These are phyloP conservation scores for Mechanitis messenoides DNA, from an alignment of 2,888 invertebrate species.

Conservation along the genomic window DNA sequence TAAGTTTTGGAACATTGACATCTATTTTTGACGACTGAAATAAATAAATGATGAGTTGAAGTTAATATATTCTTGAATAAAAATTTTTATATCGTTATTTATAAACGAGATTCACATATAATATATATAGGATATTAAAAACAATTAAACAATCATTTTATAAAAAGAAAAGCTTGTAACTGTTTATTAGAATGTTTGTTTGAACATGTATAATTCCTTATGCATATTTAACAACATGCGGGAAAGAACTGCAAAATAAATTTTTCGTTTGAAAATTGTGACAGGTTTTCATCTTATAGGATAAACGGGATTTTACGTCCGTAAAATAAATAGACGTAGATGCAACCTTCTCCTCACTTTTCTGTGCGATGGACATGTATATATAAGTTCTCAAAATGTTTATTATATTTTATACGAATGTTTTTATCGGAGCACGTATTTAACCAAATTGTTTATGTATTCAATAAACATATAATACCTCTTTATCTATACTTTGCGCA, in stretches of 20 bases:
- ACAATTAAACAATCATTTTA: neutral
- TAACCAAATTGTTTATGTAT: neutral
- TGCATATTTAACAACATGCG: slow-evolving; percentile 7
- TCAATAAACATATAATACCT: slow-evolving; percentile 38
- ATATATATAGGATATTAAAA: neutral
- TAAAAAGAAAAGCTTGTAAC: neutral
- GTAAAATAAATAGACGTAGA: slow-evolving; percentile 7
- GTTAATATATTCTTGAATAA: too few relatives aligned
- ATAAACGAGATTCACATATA: neutral
- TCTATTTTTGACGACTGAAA: slow-evolving; percentile 55
- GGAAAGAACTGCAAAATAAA: slow-evolving; percentile 19
- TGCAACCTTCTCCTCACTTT: neutral
- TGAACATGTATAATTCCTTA: neutral
- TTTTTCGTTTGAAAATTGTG: slow-evolving; percentile 20
- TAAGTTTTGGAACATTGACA: slow-evolving; percentile 50
- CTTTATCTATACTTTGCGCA: slow-evolving; percentile 50
- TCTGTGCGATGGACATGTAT: neutral
- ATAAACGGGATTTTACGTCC: slow-evolving; percentile 16
- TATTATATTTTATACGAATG: too few relatives aligned
- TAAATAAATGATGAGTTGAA: neutral
- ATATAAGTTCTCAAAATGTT: neutral
- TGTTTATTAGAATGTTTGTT: neutral
- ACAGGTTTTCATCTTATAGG: slow-evolving; percentile 15
- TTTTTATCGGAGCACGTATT: too few relatives aligned
- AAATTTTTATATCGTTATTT: neutral